Base-by-base conservation (phyloP, 2,888 invertebrate species). In the Drosophila crucigera region DNA sequence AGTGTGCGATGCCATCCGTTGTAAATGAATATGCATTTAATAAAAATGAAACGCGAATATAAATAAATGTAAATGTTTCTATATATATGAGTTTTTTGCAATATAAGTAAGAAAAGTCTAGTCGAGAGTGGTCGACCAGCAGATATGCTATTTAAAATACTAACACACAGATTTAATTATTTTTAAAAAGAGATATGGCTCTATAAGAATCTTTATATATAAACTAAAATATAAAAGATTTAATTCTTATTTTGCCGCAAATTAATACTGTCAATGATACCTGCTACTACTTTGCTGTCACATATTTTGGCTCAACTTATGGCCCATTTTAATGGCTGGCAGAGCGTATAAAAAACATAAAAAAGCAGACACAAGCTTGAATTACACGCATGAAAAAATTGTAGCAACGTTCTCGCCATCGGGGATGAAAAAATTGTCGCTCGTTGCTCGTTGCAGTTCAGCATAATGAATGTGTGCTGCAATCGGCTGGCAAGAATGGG, bases 401-500 rank as follows among this genome's bases (percentile, higher is more conserved):
- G 59, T 60, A 64, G 73, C 64, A 66, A 76, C 73, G 70, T 80
- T 72, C 16, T 25, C 75, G 76, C 84, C 82, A 78, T 89, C 90
- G 90, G 69, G 62, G 71, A 82, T 76, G 84, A 86, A 85, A 73
- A 81, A 84, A 85, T 89, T 84, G 82, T 82, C 72, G 80, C 84
- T 80, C 84, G 88, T 84, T 82, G 82, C 76, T 25, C 47, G 25
- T 9, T 47, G 47, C 25, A 47, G 80, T 89, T 89, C 84, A 78
- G 82, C 90, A 87, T 87, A 89, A 85, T 85, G 90, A 89, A 85
- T 87, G 90, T 83, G 71, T 78, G 84, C 82, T 71, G 87, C 68
- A 74, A 86, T 81, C 71, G 67, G 61, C 61, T 50, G 65, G 53
- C 56, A 59, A 69, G 78, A 71, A 78, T 69, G 72, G 64, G 73